Percentiles rank a stretch among this genome's conserved stretches.
Conservation (phyloP, 2,113 vertebrate species). For the Laticauda colubrina region DNA sequence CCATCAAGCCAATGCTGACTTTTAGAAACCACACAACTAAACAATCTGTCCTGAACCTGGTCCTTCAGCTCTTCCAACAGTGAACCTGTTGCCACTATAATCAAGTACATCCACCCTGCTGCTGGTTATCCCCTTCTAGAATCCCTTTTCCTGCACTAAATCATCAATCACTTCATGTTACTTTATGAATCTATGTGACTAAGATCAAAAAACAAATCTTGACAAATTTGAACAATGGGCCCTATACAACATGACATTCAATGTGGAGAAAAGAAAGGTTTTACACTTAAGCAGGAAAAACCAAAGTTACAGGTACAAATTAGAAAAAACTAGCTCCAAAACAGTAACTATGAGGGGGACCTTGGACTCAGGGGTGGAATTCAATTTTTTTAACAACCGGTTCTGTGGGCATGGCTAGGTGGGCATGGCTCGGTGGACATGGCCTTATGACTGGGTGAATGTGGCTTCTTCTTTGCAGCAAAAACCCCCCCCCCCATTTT, state of each 20-base stretch:
- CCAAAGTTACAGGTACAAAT: not conserved
- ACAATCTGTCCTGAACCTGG: not conserved
- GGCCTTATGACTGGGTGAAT: no score
- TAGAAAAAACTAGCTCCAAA: not conserved
- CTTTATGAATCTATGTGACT: not conserved
- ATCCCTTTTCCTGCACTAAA: not conserved
- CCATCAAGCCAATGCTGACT: not conserved
- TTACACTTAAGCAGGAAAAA: not conserved
- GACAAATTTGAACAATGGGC: not conserved
- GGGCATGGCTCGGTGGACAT: no score
- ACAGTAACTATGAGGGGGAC: not conserved
- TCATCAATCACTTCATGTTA: not conserved
- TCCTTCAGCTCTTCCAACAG: not conserved
- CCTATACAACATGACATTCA: not conserved
- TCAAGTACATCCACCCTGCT: not conserved
- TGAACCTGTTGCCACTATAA: not conserved
- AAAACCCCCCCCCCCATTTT: no score
- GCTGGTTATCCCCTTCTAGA: not conserved
- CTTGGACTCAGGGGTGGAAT: not conserved
- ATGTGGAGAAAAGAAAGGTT: not conserved
- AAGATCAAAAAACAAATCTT: not conserved
- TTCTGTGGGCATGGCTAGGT: no score
- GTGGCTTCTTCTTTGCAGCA: no score
- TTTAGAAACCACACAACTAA: not conserved
- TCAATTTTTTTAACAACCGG: no score